Percentiles rank a stretch among this genome's conserved stretches.
Evolutionary conservation across 2,113 vertebrate species (phyloP).

Genomic region (Buteo buteo): DNA sequence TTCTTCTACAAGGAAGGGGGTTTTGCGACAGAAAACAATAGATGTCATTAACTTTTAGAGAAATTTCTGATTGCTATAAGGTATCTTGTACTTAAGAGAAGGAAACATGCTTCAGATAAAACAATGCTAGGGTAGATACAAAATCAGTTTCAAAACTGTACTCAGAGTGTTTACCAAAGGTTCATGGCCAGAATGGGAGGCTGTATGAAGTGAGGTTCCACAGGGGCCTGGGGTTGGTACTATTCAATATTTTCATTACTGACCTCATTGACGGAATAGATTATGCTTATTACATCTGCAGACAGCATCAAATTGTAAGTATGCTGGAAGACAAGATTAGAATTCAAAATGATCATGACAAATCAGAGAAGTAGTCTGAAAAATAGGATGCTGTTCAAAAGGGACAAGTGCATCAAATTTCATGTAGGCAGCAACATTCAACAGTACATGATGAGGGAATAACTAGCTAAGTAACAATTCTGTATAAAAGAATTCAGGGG

Average conservation of each 20-base stretch:
- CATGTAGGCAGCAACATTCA: not conserved
- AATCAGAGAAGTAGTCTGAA: not conserved
- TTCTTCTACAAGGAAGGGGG: not conserved
- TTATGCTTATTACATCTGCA: not conserved
- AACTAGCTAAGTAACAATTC: not conserved
- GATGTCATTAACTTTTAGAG: not conserved
- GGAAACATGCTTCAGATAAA: not conserved
- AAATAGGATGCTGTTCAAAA: not conserved
- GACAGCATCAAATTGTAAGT: not conserved
- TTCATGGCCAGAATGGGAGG: not conserved
- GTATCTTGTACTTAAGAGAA: not conserved
- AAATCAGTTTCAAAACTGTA: not conserved
- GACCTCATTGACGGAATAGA: not conserved
- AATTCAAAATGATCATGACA: not conserved
- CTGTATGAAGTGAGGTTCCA: not conserved
- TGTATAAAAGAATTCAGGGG: not conserved
- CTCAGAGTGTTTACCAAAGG: not conserved
- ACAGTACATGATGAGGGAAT: not conserved
- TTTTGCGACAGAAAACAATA: not conserved
- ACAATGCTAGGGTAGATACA: not conserved
- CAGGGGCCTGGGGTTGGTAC: not conserved
- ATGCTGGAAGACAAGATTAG: not conserved
- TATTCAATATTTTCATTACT: not conserved
- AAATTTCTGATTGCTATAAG: not conserved
- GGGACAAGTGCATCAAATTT: not conserved